Conservation (phyloP, 2,797 vertebrate genomes). For the Pangasius larnaudii region DNA sequence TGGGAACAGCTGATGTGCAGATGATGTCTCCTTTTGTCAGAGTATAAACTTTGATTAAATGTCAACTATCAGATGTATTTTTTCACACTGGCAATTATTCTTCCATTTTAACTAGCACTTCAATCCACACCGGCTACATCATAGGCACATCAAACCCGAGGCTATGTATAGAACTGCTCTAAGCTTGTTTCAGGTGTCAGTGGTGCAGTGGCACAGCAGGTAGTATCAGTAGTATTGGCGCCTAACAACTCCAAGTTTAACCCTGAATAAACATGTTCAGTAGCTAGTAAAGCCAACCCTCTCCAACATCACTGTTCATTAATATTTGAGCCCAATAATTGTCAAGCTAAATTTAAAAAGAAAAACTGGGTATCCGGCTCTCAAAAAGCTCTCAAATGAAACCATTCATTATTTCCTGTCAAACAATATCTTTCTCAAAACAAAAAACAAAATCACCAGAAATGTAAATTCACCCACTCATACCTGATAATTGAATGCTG, state of each 20-base stretch:
- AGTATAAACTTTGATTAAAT: background rate
- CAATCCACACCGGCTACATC: background rate
- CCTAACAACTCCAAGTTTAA: background rate
- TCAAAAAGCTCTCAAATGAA: background rate
- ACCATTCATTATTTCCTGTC: background rate
- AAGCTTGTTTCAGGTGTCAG: background rate
- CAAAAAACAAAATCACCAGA: background rate
- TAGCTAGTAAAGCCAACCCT: background rate
- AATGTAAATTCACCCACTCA: background rate
- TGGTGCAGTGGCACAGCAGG: background rate
- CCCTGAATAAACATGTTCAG: background rate
- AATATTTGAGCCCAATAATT: background rate
- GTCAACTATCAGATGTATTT: background rate
- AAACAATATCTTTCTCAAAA: background rate
- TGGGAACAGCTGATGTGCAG: background rate
- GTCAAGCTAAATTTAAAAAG: background rate
- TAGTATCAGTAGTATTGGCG: background rate
- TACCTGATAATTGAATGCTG: background rate
- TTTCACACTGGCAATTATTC: background rate
- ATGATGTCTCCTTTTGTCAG: background rate
- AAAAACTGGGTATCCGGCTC: background rate
- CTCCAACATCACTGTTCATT: background rate
- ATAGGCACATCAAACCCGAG: background rate
- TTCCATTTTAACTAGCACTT: background rate
- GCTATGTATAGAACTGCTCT: background rate